Percentiles rank a stretch among this genome's conserved stretches.
phyloP scores from a whole-genome alignment of 1,140 invertebrate species.

The Dendrolimus kikuchii region DNA sequence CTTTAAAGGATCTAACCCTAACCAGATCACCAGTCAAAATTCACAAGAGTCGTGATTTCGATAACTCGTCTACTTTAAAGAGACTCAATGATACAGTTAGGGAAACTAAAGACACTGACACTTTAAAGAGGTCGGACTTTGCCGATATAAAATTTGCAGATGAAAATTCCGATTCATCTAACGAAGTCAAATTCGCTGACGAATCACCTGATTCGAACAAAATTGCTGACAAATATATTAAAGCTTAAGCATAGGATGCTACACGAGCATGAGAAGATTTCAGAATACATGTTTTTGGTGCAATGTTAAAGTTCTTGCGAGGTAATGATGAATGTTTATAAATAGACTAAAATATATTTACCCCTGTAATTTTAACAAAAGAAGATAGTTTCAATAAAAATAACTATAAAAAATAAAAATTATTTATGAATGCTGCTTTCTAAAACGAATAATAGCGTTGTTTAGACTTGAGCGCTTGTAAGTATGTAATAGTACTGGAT shows the following conservation, averaged over 20 bases:
- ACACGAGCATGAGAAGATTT: too few species aligned
- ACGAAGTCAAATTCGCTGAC: conserved; percentile 63
- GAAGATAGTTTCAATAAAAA: too few species aligned
- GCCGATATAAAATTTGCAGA: conserved; percentile 65
- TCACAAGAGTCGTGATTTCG: conserved; percentile 44
- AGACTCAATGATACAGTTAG: conserved; percentile 42
- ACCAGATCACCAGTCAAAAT: conserved; percentile 49
- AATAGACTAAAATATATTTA: too few species aligned
- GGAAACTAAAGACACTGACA: conserved; percentile 44
- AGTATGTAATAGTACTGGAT: too few species aligned
- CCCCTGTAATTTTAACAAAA: too few species aligned
- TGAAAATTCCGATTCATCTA: conserved; percentile 65
- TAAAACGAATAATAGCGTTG: too few species aligned
- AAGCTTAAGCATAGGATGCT: conserved; percentile 26
- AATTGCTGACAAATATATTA: conserved; percentile 51
- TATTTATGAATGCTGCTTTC: too few species aligned
- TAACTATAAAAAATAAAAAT: too few species aligned
- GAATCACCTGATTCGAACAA: conserved; percentile 63
- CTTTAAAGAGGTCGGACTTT: conserved; percentile 48
- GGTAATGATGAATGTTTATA: too few species aligned
- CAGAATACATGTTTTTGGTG: too few species aligned
- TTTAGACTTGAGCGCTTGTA: too few species aligned
- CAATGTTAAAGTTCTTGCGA: too few species aligned
- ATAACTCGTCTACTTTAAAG: conserved; percentile 54
- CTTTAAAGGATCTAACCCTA: conserved; percentile 57